Evolutionary conservation across 2,113 vertebrate species (phyloP), one percentile per base, ranked within the genome.

Genomic region (Semnornis frantzii): DNA sequence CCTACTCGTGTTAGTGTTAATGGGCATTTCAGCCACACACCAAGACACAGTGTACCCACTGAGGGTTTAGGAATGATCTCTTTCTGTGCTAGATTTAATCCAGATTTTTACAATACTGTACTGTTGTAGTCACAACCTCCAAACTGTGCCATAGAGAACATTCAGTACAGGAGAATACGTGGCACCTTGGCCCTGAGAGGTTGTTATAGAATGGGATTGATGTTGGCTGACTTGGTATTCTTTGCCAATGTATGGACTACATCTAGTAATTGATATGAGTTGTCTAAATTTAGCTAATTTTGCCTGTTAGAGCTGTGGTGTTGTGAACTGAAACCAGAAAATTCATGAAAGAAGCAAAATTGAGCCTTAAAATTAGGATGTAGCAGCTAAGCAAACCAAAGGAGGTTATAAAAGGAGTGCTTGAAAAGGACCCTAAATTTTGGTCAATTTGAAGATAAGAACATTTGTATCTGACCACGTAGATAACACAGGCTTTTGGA

Each of bases 61-160:
- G 59, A 54, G 58, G 37, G 90, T 77, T 96, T 89, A 69, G 52
- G 95, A 94, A 85, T 46, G 52, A 91, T 95, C 52, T 92, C 82
- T 58, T 84, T 79, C 62, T 85, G 87, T 92, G 57, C 81, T 80
- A 95, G 85, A 96, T 96, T 90, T 92, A 93, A 89, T 87, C 90
- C 93, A 90, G 91, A 90, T 92, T 92, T 95, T 90, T 77, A 44
- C 54, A 92, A 23, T 64, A 77, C 42, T 4, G 25, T 82, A 52
- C 94, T 92, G 82, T 65, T 0, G 0, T 75, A 85, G 69, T 54
- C 14, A 28, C 62, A 69, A 44, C 27, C 50, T 82, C 62, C 3
- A 13, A 55, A 34, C 48, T 65, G 3, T 62, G 30, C 28, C 28
- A 10, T 6, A 73, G 54, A 79, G 52, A 60, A 82, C 17, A 19